These are phyloP conservation scores for Dendrophyllia cribrosa DNA, from an alignment of 64 coral and sea anemone species.

Conservation along the genomic window DNA sequence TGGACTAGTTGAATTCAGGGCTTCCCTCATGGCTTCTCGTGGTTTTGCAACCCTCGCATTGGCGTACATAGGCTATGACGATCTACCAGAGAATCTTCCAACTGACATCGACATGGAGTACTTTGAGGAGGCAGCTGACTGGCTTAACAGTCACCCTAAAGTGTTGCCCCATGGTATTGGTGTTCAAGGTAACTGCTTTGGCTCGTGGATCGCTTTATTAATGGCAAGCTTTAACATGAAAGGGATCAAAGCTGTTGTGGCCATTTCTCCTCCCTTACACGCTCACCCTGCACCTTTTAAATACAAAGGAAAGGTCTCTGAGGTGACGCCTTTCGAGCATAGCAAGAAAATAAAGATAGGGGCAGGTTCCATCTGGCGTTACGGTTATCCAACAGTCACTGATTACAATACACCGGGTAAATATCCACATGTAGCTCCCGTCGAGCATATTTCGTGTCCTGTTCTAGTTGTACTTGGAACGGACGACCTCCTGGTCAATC, in stretches of 20 bases:
- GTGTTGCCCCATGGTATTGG: conserved; percentile 38
- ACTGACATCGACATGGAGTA: conserved; percentile 33
- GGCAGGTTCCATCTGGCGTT: background rate
- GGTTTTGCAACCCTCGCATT: conserved; percentile 58
- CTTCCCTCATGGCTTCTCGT: conserved; percentile 34
- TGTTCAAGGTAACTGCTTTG: conserved; percentile 20
- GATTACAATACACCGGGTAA: conserved; percentile 13
- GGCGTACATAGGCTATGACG: conserved; percentile 30
- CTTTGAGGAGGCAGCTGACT: conserved; percentile 52
- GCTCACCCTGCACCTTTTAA: background rate
- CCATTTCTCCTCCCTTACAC: background rate
- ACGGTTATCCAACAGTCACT: background rate
- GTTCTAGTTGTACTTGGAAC: conserved; percentile 63
- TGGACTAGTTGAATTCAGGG: conserved; percentile 54
- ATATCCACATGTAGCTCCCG: conserved; percentile 31
- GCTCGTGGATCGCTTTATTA: conserved; percentile 12
- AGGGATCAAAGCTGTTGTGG: conserved; percentile 11
- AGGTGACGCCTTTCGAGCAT: background rate
- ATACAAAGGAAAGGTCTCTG: conserved; percentile 10
- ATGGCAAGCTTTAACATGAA: conserved; percentile 19
- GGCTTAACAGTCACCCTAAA: conserved; percentile 42
- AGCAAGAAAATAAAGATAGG: background rate
- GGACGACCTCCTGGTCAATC: conserved; percentile 35
- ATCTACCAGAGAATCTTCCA: background rate
- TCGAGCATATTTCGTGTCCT: conserved; percentile 56